Evolutionary conservation across 2,113 vertebrate genomes (phyloP), one percentile per base, ranked within the genome.

Genomic region (Acanthisitta chloris): DNA sequence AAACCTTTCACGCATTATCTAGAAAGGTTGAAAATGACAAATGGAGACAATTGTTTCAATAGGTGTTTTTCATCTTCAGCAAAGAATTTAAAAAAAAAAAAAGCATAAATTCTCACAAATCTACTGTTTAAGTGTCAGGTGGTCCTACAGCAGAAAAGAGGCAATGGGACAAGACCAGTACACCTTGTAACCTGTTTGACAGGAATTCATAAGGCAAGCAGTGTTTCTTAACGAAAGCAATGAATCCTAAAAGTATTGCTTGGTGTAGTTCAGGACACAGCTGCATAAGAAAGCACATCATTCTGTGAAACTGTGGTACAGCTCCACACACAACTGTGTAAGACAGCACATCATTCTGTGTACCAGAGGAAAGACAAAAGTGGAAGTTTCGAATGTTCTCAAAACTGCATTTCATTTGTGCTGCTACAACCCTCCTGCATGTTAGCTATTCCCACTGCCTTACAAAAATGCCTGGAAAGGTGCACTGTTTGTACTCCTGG

Each of bases 1-100:
- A 84, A 83, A 80, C 10, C 12, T 67, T 82, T 54, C 24, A 34
- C 16, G 46, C 17, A 6, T 58, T 81, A 88, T 66, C 74, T 49
- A 71, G 34, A 74, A 92, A 90, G 45, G 18, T 34, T 86, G 21
- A 69, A 80, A 91, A 81, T 38, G 29, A 96, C 13, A 94, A 93
- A 65, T 17, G 11, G 16, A 83, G 33, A 66, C 82, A 90, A 86
- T 2, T 40, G 28, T 80, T 93, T 78, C 46, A 77, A 42, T 11
- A 49, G 1, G 4, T 31, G 3, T 71, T 71, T 80, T 70, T 38
- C 12, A 73, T n/a, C 40, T 70, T 61, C 48, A 71, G 34, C 9
- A 40, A 54, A 73, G 9, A 34, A 34, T n/a, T n/a, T n/a, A 8
- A 4, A 4, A 25, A 3, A 7, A 17, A 17, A 48, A 40, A 28